Percentiles rank a stretch among this genome's conserved stretches.
Evolutionary conservation across 2,888 invertebrate species (phyloP).

Genomic region (Acanthoscelides obtectus): DNA sequence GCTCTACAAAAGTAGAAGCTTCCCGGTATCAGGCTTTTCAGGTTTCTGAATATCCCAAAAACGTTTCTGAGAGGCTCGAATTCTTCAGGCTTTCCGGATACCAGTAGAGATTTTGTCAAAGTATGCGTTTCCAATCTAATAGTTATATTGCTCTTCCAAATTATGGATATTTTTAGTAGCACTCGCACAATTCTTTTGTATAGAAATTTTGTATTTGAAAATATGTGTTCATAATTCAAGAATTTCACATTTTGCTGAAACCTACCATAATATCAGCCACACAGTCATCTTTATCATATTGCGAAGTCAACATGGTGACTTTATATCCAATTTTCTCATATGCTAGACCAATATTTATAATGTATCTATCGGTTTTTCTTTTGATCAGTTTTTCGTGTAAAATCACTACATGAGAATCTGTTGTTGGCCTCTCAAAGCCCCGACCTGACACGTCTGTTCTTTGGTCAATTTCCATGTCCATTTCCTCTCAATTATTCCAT

Average conservation of each 20-base stretch:
- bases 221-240: no score
- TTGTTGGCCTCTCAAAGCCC: not conserved
- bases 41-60: no score
- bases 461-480: not conserved
- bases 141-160: no score
- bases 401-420: conserved; percentile 31
- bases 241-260: conserved; percentile 1
- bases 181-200: no score
- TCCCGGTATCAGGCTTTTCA: no score
- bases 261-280: conserved; percentile 36
- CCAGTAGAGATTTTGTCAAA: no score
- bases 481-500: not conserved
- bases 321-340: conserved; percentile 35
- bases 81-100: no score
- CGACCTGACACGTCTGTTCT: not conserved
- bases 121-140: no score
- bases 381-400: conserved; percentile 38
- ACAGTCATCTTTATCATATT: conserved; percentile 30
- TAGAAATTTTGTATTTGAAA: no score
- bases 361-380: conserved; percentile 36
- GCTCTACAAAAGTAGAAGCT: no score
- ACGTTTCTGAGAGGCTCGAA: no score
- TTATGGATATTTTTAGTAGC: no score
- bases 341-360: conserved; percentile 36
- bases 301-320: conserved; percentile 36